Base-by-base conservation (phyloP, 2,113 vertebrate species). In the Poeciliopsis occidentalis region DNA sequence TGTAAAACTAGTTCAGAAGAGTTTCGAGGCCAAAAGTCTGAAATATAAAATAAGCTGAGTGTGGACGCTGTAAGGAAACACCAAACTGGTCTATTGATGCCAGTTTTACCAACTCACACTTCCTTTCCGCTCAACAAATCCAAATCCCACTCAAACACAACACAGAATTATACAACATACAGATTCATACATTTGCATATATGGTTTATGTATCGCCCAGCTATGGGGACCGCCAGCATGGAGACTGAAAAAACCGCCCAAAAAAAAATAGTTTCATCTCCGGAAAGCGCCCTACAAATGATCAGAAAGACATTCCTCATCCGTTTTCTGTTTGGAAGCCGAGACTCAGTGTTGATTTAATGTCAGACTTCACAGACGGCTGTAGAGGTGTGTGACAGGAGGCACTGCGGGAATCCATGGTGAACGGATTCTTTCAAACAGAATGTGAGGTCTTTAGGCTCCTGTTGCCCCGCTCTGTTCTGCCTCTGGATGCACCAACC, bases 361-460 rank as follows among this genome's bases (percentile, higher is more conserved):
- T 31, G 73, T 71, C 34, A 71, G 57, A 69, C 60, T 75, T 83
- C 77, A 65, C 65, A 82, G 81, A 70, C 63, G 73, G 82, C 85
- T 29, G 24, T 76, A 72, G 69, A 78, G 82, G 75, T 12, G 76
- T 3, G 34, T 37, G 79, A 85, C 76, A 75, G 71, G 83, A 93
- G 91, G 92, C 91, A 92, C 92, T 89, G 83, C 79, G 75, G 81
- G 82, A 73, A 84, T 82, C 79, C 79, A 64, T 62, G 64, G 78
- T 2, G 39, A 41, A 26, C 37, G 47, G 24, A 37, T 19, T 61
- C 26, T 68, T 71, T 87, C 75, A 93, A 71, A 90, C 88, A 64
- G 83, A 82, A 24, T 86, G 88, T 47, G 60, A 67, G 0, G n/a
- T 81, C 85, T 91, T 89, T 54, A 91, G 83, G 73, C 84, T 76